Percentiles rank a stretch among this genome's conserved stretches.
phyloP scores from a whole-genome alignment of 2,797 vertebrate species.

The Pygocentrus nattereri region DNA sequence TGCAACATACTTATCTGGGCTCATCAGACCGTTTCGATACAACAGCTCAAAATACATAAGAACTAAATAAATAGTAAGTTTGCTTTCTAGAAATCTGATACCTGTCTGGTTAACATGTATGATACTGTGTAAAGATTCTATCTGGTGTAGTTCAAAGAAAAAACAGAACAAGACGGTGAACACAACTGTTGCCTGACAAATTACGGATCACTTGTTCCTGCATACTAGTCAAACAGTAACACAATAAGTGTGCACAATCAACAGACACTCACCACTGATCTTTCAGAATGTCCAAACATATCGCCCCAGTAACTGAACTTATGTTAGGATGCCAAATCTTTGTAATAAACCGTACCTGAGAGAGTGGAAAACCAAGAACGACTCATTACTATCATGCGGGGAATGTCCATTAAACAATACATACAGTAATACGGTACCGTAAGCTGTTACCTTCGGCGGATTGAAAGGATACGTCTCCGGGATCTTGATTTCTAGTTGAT shows the following conservation, averaged over 20 bases:
- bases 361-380: conserved; percentile 19
- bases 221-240: background rate
- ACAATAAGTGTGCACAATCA: background rate
- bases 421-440: background rate
- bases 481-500: conserved; percentile 99
- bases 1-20: no score
- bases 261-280: conserved; percentile 93
- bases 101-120: no score
- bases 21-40: no score
- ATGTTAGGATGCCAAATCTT: conserved; percentile 99
- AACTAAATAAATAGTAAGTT: no score
- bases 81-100: no score
- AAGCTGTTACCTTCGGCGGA: conserved; percentile 91
- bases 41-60: no score
- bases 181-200: background rate
- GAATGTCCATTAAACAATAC: background rate
- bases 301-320: conserved; percentile 98
- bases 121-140: no score
- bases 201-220: background rate
- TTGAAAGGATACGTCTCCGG: conserved; percentile 99
- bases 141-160: no score
- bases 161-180: no score
- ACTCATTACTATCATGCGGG: background rate
- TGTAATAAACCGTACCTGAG: conserved; percentile 97
- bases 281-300: conserved; percentile 99